Base-by-base conservation (phyloP, 2,888 invertebrate species). In the Polyommatus iphigenia region DNA sequence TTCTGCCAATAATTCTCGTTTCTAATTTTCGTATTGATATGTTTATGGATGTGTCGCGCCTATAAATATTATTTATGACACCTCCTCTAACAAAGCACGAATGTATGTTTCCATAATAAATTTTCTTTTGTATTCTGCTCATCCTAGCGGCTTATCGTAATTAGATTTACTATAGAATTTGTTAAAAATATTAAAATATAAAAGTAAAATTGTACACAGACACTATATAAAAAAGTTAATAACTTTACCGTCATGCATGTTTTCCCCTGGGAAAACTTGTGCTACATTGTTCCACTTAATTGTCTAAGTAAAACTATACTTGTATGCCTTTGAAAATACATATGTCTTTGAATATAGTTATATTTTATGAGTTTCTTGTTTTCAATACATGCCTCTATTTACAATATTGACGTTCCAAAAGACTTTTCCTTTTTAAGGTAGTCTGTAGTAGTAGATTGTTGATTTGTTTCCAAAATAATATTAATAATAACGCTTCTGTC, bases 401-500 rank as follows among this genome's bases (percentile, higher is more conserved):
- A 8, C 6, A 0, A 36, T 36, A 6, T 36, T 36, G 6, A 36
- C 36, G 36, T 36, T 1, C 8, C 36, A 36, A 36, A 36, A 36
- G 36, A 36, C 36, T 36, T 36, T 36, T 7, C 36, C 7, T 6
- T 36, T 7, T 36, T 7, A 7, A 7, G 36, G 6, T n/a, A n/a
- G n/a, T 7, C 36, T 36, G 36, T 7, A 36, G 36, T 7, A 32
- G 32, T 3, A 32, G 32, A 32, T 7, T 36, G 36, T 36, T 36
- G 36, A 36, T 0, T 36, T 36, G 7, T 36, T 36, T 7, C 36
- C 7, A 36, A 36, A 36, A 36, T 36, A 36, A 50, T 50, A 50
- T 15, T 3, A 4, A 54, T 24, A 20, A 46, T 62, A 62, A 62
- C 62, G 62, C 62, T 77, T 71, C 15, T 77, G 71, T 76, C 20